Percentiles rank a stretch among this genome's conserved stretches.
phyloP scores from a whole-genome alignment of 2,113 vertebrate genomes.

The Carassius carassius region DNA sequence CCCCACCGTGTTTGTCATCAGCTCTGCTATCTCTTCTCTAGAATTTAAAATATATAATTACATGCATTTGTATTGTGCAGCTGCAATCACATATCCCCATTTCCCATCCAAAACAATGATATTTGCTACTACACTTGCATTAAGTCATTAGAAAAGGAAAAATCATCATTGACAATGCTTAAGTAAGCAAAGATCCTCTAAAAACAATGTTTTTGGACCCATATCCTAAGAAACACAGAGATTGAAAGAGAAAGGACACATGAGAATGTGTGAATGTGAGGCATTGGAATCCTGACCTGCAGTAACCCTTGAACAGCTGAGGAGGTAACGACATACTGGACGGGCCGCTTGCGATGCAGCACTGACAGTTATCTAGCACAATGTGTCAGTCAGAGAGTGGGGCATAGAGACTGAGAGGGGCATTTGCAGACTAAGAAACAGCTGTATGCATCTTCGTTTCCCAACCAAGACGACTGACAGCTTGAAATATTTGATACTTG shows the following conservation, averaged over 20 bases:
- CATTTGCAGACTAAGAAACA: constrained; percentile 67
- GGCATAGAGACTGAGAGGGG: constrained; percentile 64
- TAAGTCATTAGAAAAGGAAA: background rate
- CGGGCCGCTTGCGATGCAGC: constrained; percentile 62
- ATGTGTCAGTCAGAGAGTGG: constrained; percentile 67
- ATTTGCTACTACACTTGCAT: background rate
- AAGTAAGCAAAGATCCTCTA: background rate
- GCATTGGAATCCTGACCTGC: constrained; percentile 17
- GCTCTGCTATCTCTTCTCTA: constrained; percentile 2
- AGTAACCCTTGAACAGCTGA: constrained; percentile 49
- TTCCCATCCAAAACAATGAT: constrained; percentile 13
- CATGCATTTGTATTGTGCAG: background rate
- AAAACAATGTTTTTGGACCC: background rate
- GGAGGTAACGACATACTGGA: constrained; percentile 56
- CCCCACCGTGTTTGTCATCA: constrained; percentile 1
- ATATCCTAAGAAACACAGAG: background rate
- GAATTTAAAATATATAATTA: constrained; percentile 7
- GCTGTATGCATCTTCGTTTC: constrained; percentile 73
- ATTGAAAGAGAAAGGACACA: background rate
- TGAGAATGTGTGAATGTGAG: constrained; percentile 9
- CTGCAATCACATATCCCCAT: background rate
- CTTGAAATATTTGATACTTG: constrained; percentile 69
- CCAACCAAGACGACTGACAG: constrained; percentile 64
- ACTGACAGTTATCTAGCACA: constrained; percentile 67
- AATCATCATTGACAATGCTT: too few relatives aligned